Evolutionary conservation across 2,888 invertebrate genomes (phyloP), one percentile per base, ranked within the genome.

Genomic region (Abrostola triplasia): DNA sequence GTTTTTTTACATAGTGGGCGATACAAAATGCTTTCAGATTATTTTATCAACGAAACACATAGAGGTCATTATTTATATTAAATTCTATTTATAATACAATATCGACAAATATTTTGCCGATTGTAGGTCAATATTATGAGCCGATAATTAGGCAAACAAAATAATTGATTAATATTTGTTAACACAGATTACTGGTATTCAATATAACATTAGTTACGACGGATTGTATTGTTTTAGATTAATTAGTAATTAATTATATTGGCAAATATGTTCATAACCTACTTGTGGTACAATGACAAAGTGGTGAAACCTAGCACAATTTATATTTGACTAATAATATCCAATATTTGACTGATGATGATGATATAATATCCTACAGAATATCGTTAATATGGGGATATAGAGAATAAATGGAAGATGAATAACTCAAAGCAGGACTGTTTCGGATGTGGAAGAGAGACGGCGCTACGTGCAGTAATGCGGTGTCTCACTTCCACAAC

Each of bases 171-270:
- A 48, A 41, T 61, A 49, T 64, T 67, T 63, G 44, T 37, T 50
- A 67, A 67, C 47, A 53, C 53, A 58, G 68, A 69, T 55, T 24
- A 24, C 24, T 24, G 24, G 24, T 24, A 24, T 24, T 24, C 24
- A 24, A 2, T 62, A 61, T 52, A 51, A 49, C 36, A 69, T 62
- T 64, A 62, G 49, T 66, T 54, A 52, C 50, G 38, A 68, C 66
- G 44, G 61, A 69, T 62, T 62, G 5, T 53, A 58, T 70, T 66
- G 59, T 65, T 52, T 44, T 47, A 6, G 67, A 68, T 71, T 57
- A n/a, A 11, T n/a, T 53, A 53, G 59, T 57, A n/a, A 11, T n/a
- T 53, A 53, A 62, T 70, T 40, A 44, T 53, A 48, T 72, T 59
- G 44, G 37, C 44, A 56, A 60, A 57, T 55, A 63, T 51, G 6